A percentile compares a stretch with the other conserved stretches of the same genome.
phyloP scores from a whole-genome alignment of 2,113 vertebrate species.

The Salvelinus alpinus region DNA sequence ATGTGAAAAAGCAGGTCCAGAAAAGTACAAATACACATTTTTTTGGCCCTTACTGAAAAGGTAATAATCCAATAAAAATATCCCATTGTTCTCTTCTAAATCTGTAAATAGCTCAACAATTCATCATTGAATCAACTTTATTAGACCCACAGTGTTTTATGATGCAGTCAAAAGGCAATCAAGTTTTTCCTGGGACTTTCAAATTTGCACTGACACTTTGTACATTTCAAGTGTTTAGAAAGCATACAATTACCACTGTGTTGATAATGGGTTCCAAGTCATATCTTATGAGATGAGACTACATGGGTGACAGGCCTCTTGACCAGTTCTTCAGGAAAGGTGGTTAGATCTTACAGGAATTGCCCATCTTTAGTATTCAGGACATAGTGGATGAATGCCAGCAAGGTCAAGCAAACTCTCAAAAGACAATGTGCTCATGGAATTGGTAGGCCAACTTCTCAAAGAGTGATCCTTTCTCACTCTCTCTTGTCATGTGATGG shows the following conservation, averaged over 20 bases:
- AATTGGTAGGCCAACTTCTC: too few species aligned
- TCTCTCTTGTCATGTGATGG: neutral
- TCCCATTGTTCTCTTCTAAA: conserved; percentile 57
- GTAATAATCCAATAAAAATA: conserved; percentile 56
- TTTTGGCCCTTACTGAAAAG: conserved; percentile 54
- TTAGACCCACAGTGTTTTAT: conserved; percentile 55
- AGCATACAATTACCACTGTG: neutral
- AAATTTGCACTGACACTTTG: neutral
- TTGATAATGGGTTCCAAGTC: too few species aligned
- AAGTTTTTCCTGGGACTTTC: neutral
- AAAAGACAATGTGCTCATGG: too few species aligned
- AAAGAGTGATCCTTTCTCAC: neutral
- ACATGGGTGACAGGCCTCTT: too few species aligned
- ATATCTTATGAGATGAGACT: too few species aligned
- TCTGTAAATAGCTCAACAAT: conserved; percentile 60
- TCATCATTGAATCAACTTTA: conserved; percentile 64
- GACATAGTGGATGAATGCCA: neutral
- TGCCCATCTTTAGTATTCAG: too few species aligned
- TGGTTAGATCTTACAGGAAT: neutral
- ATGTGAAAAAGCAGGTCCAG: conserved; percentile 42
- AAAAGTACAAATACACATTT: conserved; percentile 46
- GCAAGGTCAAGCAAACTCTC: too few species aligned
- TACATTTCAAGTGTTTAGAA: too few species aligned
- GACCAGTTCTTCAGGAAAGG: too few species aligned
- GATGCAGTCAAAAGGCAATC: conserved; percentile 44